A percentile compares a stretch with the other conserved stretches of the same genome.
phyloP scores from a whole-genome alignment of 2,888 invertebrate genomes.

The Euplexia lucipara region DNA sequence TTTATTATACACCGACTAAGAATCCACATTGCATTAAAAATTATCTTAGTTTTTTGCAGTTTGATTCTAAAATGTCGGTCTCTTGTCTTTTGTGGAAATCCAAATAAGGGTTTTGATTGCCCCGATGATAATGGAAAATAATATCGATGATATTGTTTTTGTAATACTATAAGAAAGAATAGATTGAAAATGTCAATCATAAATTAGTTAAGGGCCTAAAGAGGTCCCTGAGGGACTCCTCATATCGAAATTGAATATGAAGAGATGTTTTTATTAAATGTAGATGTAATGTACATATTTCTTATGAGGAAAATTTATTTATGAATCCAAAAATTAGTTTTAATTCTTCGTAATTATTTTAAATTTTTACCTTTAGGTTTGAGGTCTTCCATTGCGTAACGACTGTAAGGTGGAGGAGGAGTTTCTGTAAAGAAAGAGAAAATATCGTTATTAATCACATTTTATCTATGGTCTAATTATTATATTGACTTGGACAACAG shows the following conservation, averaged over 20 bases:
- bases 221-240: slow-evolving; percentile 9
- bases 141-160: slow-evolving; percentile 5
- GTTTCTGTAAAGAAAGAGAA: slow-evolving; percentile 92
- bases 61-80: background rate
- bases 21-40: slow-evolving; percentile 12
- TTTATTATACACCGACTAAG: background rate
- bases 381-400: slow-evolving; percentile 93
- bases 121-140: background rate
- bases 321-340: too few species aligned
- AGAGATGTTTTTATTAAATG: background rate
- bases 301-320: background rate
- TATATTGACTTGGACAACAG: background rate
- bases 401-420: slow-evolving; percentile 96
- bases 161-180: slow-evolving; percentile 1
- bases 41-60: too few species aligned
- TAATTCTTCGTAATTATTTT: background rate
- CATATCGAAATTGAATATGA: background rate
- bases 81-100: background rate
- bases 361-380: slow-evolving; percentile 91
- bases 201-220: slow-evolving; percentile 17
- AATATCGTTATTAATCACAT: slow-evolving; percentile 28
- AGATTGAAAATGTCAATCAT: slow-evolving; percentile 30
- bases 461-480: background rate
- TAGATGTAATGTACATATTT: too few species aligned
- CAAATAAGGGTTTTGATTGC: background rate